Evolutionary conservation across 2,888 invertebrate species (phyloP).

Genomic region (Oxystoma pomonae): DNA sequence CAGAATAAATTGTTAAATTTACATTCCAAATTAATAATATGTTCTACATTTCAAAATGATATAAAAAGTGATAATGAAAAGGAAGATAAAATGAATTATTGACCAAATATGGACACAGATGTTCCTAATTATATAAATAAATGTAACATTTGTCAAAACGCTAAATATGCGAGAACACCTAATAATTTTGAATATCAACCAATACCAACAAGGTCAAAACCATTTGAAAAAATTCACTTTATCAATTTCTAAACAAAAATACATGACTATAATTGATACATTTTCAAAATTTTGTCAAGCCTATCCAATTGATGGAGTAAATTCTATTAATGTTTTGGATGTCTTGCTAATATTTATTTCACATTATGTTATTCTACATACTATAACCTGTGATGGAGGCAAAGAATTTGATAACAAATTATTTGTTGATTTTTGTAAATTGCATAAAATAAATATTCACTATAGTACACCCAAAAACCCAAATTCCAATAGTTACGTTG

Average conservation of each 20-base stretch:
- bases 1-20: background rate
- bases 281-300: slow-evolving; percentile 16
- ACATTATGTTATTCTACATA: slow-evolving; percentile 11
- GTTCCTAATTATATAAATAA: slow-evolving; percentile 1
- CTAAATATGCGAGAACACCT: no score
- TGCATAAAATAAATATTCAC: slow-evolving; percentile 25
- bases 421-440: slow-evolving; percentile 18
- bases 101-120: background rate
- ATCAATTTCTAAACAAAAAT: slow-evolving; percentile 10
- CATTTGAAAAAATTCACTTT: slow-evolving; percentile 5
- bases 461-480: slow-evolving; percentile 22
- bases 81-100: slow-evolving; percentile 1
- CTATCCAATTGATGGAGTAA: slow-evolving; percentile 8
- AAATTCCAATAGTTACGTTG: slow-evolving; percentile 23
- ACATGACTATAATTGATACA: slow-evolving; percentile 13
- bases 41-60: background rate
- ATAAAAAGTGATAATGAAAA: slow-evolving; percentile 1
- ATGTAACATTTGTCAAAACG: no score
- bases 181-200: no score
- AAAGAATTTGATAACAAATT: slow-evolving; percentile 22
- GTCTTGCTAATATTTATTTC: background rate
- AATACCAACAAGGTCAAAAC: background rate
- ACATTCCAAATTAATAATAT: background rate
- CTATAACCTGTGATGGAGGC: slow-evolving; percentile 21
- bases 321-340: background rate